phyloP scores from a whole-genome alignment of 2,888 invertebrate species.

The Cylindroiulus punctatus region DNA sequence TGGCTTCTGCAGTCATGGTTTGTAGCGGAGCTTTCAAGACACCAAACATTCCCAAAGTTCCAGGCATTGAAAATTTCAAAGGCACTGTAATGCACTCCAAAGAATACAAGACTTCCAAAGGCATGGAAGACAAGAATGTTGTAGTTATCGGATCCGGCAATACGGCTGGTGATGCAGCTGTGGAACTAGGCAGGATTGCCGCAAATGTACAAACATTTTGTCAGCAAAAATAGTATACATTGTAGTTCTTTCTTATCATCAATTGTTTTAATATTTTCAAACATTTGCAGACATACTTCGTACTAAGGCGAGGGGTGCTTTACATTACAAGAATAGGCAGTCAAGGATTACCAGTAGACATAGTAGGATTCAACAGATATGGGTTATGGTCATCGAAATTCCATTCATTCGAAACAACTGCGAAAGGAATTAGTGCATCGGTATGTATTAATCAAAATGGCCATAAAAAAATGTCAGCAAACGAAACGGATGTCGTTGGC shows the following conservation, averaged over 20 bases:
- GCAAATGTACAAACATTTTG: constrained; percentile 32
- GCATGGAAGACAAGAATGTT: constrained; percentile 66
- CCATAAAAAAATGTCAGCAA: too few relatives aligned
- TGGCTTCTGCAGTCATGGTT: constrained; percentile 66
- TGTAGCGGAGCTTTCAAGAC: constrained; percentile 68
- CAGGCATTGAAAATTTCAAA: constrained; percentile 63
- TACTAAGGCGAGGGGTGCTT: constrained; percentile 33
- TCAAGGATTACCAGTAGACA: neutral
- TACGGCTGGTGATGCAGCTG: constrained; percentile 68
- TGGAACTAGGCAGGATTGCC: constrained; percentile 64
- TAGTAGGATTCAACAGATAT: neutral
- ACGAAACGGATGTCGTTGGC: too few relatives aligned
- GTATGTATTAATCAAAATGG: neutral
- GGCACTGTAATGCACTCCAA: constrained; percentile 63
- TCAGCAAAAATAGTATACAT: neutral
- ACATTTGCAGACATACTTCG: neutral
- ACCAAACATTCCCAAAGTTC: constrained; percentile 66
- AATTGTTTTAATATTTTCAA: neutral
- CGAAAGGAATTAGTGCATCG: neutral
- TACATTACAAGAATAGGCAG: neutral
- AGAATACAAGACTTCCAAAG: constrained; percentile 62
- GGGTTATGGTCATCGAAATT: neutral
- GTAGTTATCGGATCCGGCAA: constrained; percentile 68
- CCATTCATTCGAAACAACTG: neutral
- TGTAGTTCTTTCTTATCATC: neutral